These are phyloP conservation scores for Ectropis grisescens DNA, from an alignment of 1,140 invertebrate species.

Conservation along the genomic window DNA sequence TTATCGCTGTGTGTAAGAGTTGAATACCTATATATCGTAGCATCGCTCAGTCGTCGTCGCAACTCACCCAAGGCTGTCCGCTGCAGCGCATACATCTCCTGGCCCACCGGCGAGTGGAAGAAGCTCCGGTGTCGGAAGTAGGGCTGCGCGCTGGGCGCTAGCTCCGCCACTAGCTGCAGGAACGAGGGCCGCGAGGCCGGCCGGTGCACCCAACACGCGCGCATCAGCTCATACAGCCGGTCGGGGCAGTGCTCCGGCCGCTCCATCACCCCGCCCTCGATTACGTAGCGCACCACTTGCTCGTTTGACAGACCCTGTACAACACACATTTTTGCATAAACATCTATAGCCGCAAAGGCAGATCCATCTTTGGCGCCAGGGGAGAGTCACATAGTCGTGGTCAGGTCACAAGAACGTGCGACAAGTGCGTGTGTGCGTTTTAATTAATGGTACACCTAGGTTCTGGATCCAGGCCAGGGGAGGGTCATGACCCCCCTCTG, in stretches of 20 bases:
- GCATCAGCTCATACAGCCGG: conserved; percentile 90
- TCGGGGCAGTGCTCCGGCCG: conserved; percentile 94
- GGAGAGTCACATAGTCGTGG: no score
- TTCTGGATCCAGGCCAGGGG: no score
- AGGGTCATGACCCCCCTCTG: no score
- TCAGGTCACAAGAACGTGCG: no score
- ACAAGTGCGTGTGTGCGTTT: no score
- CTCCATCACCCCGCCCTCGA: conserved; percentile 92
- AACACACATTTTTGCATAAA: no score
- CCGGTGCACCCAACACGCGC: conserved; percentile 86
- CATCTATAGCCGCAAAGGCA: no score
- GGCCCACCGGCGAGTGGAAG: conserved; percentile 80
- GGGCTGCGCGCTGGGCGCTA: conserved; percentile 73
- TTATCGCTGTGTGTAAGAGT: no score
- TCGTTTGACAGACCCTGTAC: conserved; percentile 79
- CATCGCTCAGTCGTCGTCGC: conserved; percentile 71
- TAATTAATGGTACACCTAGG: no score
- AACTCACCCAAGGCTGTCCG: conserved; percentile 33
- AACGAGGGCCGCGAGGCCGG: conserved; percentile 85
- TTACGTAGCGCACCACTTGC: conserved; percentile 87
- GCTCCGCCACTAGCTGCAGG: conserved; percentile 78
- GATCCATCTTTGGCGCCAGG: no score
- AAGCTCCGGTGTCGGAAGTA: conserved; percentile 82
- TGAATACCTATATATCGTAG: no score
- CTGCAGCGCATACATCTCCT: conserved; percentile 63